phyloP scores from a whole-genome alignment of 2,888 invertebrate species.

The Chrysomela aeneicollis region DNA sequence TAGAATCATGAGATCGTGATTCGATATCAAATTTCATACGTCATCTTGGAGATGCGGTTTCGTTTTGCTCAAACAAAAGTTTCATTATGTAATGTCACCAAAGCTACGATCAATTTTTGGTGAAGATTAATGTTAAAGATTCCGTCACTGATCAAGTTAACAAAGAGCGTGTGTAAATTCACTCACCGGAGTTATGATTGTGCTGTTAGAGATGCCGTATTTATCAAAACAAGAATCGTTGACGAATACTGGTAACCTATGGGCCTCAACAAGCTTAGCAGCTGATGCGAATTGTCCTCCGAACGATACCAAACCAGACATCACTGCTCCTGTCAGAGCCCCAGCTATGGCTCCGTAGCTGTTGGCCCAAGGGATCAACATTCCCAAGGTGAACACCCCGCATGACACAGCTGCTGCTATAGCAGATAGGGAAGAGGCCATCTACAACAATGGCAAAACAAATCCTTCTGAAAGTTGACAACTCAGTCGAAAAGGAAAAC shows the following conservation, averaged over 20 bases:
- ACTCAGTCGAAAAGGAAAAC: no score
- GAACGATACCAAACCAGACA: slow-evolving; percentile 71
- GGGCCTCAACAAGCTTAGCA: slow-evolving; percentile 66
- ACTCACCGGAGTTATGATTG: slow-evolving; percentile 57
- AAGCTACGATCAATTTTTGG: no score
- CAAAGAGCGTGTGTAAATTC: not conserved
- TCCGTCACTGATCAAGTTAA: not conserved
- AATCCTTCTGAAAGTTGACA: slow-evolving; percentile 10
- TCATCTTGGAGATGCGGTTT: no score
- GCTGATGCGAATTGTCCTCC: slow-evolving; percentile 74
- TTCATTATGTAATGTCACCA: no score
- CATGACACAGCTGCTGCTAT: slow-evolving; percentile 85
- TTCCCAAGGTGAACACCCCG: slow-evolving; percentile 84
- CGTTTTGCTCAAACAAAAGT: no score
- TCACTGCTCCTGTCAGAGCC: slow-evolving; percentile 67
- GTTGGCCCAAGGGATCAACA: slow-evolving; percentile 83
- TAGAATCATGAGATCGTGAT: no score
- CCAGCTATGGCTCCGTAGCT: slow-evolving; percentile 71
- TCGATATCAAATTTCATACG: no score
- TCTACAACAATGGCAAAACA: slow-evolving; percentile 53
- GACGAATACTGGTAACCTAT: slow-evolving; percentile 65
- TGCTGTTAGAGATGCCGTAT: slow-evolving; percentile 48
- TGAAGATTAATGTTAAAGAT: no score
- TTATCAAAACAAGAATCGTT: slow-evolving; percentile 58
- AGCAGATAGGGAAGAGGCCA: slow-evolving; percentile 80